Conservation (phyloP, 2,888 invertebrate genomes). For the Nemotelus pantherinus region DNA sequence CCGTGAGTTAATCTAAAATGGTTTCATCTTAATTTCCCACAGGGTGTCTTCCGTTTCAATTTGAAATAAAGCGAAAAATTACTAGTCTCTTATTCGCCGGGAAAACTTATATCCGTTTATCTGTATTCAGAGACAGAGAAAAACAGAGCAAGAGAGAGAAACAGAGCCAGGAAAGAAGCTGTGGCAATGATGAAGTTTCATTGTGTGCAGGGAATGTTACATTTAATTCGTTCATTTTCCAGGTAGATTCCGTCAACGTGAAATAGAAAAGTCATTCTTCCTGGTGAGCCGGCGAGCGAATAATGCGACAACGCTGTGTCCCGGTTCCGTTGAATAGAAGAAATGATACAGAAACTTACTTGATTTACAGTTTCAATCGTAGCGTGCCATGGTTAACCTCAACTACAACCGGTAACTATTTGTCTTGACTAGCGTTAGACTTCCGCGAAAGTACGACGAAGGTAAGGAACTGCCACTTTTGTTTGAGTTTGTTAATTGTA, state of each 20-base stretch:
- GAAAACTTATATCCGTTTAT: not conserved
- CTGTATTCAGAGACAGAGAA: too few relatives aligned
- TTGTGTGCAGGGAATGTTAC: not conserved
- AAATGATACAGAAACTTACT: too few relatives aligned
- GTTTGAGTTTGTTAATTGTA: too few relatives aligned
- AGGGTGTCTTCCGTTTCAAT: constrained; percentile 11
- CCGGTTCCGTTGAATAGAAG: too few relatives aligned
- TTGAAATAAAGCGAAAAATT: constrained; percentile 17
- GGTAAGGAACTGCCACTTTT: too few relatives aligned
- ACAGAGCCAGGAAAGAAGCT: not conserved
- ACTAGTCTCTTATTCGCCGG: not conserved
- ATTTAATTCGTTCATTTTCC: constrained; percentile 13
- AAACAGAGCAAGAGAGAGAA: not conserved
- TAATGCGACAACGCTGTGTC: too few relatives aligned
- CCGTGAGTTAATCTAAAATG: not conserved
- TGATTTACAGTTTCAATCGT: too few relatives aligned
- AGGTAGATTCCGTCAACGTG: constrained; percentile 12
- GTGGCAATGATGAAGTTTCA: constrained; percentile 11
- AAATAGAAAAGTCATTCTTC: not conserved
- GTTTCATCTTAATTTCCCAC: constrained; percentile 23
- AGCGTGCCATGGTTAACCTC: too few relatives aligned
- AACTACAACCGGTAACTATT: too few relatives aligned
- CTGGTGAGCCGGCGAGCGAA: too few relatives aligned
- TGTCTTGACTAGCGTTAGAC: too few relatives aligned
- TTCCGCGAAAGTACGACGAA: too few relatives aligned